phyloP scores from a whole-genome alignment of 2,888 invertebrate genomes.

The Chouioia cunea region DNA sequence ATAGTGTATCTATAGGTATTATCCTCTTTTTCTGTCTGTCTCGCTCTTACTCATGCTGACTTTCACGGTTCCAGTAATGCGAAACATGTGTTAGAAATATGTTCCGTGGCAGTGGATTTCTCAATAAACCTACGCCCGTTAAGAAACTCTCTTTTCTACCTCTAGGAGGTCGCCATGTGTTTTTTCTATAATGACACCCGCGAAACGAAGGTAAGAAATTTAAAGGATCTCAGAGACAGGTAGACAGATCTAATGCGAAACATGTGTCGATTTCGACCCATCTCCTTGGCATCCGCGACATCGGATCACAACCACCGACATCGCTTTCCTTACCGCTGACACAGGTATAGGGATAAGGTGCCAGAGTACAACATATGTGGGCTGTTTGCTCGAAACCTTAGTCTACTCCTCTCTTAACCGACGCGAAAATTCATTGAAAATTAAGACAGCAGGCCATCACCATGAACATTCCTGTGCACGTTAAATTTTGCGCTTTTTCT shows the following conservation, averaged over 20 bases:
- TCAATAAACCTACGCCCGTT: conserved; percentile 19
- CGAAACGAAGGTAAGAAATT: neutral
- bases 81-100: conserved; percentile 37
- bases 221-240: conserved; percentile 51
- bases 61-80: conserved; percentile 41
- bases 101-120: neutral
- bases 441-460: too few species aligned
- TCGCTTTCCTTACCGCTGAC: too few species aligned
- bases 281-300: too few species aligned
- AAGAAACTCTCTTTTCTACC: conserved; percentile 1
- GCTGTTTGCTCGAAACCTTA: too few species aligned
- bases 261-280: too few species aligned
- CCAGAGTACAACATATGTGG: too few species aligned
- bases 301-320: too few species aligned
- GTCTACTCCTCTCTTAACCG: too few species aligned
- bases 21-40: neutral
- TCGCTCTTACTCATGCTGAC: neutral
- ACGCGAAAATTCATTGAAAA: too few species aligned
- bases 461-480: too few species aligned
- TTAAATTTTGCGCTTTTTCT: too few species aligned
- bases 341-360: neutral
- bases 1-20: too few species aligned
- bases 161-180: conserved; percentile 10
- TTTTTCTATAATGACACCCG: conserved; percentile 27
- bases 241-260: conserved; percentile 61